Evolutionary conservation across 2,888 invertebrate species (phyloP), one percentile per base, ranked within the genome.

Genomic region (Euzophera pinguis): DNA sequence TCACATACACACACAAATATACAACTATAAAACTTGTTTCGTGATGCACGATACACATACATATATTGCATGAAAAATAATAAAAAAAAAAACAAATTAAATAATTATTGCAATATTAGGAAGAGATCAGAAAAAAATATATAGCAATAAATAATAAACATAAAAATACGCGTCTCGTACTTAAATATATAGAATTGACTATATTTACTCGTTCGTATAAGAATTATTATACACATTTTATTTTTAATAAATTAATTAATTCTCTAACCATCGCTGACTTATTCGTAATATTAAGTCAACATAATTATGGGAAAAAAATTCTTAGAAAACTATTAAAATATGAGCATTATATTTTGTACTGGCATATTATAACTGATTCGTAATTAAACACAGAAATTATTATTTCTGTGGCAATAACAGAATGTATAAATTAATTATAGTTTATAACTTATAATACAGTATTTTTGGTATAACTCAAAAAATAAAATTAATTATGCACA

Each of bases 41-140:
- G 73, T 74, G 68, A 78, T 73, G 75, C 73, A 73, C 73, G 72
- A 73, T 72, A 75, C 70, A 60, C 16, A 58, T 57, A 61, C 12
- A 67, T 62, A 63, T 57, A 63, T 57, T 60, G 53, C 60, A 59
- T 22, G 22, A 22, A 53, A 49, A 55, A 59, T 52, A 50, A 60
- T 53, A 55, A 56, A 57, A 53, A 42, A 60, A 65, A 52, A 59
- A 58, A 64, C 57, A 52, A 45, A 50, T 56, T 35, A 16, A 22
- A 58, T 50, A n/a, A n/a, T n/a, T n/a, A n/a, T n/a, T n/a, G 67
- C 22, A 52, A 38, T 53, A 55, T 13, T 16, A 37, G 7, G 47
- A 47, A 48, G 47, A 17, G 16, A 54, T 29, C 50, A 50, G n/a
- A 55, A 53, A 56, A 38, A 59, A 52, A 52, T 32, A 59, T 35